A percentile compares a stretch with the other conserved stretches of the same genome.
phyloP scores from a whole-genome alignment of 2,113 vertebrate species.

The Gymnobelideus leadbeateri region DNA sequence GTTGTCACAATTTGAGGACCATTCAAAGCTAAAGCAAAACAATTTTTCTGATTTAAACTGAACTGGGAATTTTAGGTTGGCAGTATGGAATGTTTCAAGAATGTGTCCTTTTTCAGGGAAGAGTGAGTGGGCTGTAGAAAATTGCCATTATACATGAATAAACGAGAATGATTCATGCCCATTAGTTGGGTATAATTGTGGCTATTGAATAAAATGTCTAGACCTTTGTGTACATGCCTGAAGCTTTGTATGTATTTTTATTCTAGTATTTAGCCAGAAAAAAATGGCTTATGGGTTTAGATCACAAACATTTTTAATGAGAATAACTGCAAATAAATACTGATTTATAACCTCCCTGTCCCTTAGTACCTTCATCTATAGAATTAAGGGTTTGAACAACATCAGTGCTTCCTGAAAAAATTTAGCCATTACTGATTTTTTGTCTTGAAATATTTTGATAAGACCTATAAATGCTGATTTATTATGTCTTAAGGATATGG shows the following conservation, averaged over 20 bases:
- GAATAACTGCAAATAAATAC: background rate
- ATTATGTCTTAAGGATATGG: background rate
- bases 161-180: slow-evolving; percentile 60
- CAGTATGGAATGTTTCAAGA: slow-evolving; percentile 69
- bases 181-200: slow-evolving; percentile 21
- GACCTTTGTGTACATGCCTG: slow-evolving; percentile 55
- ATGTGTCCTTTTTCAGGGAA: slow-evolving; percentile 63
- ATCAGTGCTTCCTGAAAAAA: background rate
- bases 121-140: slow-evolving; percentile 64
- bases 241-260: slow-evolving; percentile 40
- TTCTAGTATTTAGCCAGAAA: background rate
- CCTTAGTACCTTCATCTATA: background rate
- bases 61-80: slow-evolving; percentile 68
- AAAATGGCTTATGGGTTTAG: slow-evolving; percentile 50
- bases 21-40: slow-evolving; percentile 26
- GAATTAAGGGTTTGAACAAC: background rate
- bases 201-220: slow-evolving; percentile 53
- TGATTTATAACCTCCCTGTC: background rate
- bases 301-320: background rate
- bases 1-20: background rate
- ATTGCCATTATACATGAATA: slow-evolving; percentile 39
- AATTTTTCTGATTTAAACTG: slow-evolving; percentile 62
- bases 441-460: background rate
- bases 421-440: background rate
- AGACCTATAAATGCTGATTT: background rate